Base-by-base conservation (phyloP, 64 coral and sea anemone species). In the Pocillopora damicornis region DNA sequence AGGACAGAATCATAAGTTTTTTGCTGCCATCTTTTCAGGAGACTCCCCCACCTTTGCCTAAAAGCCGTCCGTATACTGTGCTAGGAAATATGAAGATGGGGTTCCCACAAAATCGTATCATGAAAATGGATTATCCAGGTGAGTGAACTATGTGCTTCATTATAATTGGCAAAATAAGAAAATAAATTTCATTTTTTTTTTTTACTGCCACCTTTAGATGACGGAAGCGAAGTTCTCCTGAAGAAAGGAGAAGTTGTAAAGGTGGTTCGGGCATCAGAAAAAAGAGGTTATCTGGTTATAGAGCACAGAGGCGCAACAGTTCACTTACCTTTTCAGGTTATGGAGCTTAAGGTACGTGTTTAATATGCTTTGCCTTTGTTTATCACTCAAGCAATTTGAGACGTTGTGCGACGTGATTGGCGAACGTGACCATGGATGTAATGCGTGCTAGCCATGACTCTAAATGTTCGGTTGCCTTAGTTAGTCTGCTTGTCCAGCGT, bases 41-140 rank as follows among this genome's bases (percentile, higher is more conserved):
- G 13, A 89, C 92, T 22, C 95, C 95, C 2, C 95, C 95, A 1
- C 92, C 92, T 11, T 58, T 98, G 7, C 95, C 95, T 11, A 98
- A 89, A 58, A 88, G 95, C 59, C 79, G 95, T 37, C 92, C 89
- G 16, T 98, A 98, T 58, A 98, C 95, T 58, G 92, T 98, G n/a
- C 89, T 94, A 87, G 95, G 92, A 51, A 98, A 98, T 80, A 98
- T 94, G 92, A 98, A 98, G 89, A 98, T 98, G 92, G 95, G 92
- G 26, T 98, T 98, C 80, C 95, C 95, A 69, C 95, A 98, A 45
- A 91, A 86, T 23, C 89, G 95, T 35, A 73, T 98, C 58, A 98
- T 98, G 95, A 98, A 94, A 79, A 63, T 91, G 16, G 92, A 98
- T 76, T 91, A 76, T 74, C 79, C 78, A 81, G 92, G 95, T 98